Base-by-base conservation (phyloP, 1,140 invertebrate species). In the Proales similis region DNA sequence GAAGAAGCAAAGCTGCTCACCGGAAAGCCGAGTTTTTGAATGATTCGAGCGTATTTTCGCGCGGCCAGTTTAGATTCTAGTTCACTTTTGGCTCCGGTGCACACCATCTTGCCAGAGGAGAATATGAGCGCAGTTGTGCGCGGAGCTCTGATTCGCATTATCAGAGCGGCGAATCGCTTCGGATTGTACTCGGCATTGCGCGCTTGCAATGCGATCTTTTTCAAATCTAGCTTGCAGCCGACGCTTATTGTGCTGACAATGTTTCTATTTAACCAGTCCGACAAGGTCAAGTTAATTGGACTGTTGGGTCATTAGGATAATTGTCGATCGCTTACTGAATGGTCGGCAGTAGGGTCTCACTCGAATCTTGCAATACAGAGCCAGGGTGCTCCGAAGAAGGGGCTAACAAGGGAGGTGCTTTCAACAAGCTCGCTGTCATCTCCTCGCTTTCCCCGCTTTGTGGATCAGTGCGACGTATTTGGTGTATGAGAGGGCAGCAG, bases 111-210 rank as follows among this genome's bases (percentile, higher is more conserved):
- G 0, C 95, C 95, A 36, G 93, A 97, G 69, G 90, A 94, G 72
- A 99, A 99, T 67, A 99, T 99, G 9, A 99, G 77, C 11, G 95
- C 95, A 20, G 95, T 99, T 2, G 95, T 99, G 67, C 95, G 79
- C 0, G 95, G 95, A 72, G 98, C 92, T 72, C 94, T 80, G 70
- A 99, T 99, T 72, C 95, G 81, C 95, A 99, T 99, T 57, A 99
- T 99, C 0, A 99, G 94, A 64, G 95, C 95, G 46, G 95, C 94
- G 82, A 99, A 99, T 74, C 95, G 85, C 78, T 98, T 99, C 24
- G 95, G 95, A 79, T 99, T 99, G 70, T 98, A 99, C 77, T 99
- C 95, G 11, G 95, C 95, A 81, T 99, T 99, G 76, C 95, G 83
- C 0, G 95, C 95, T 77, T 97, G 92, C 1, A 98, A 78, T 0